Conservation (phyloP, 2,888 invertebrate species). For the Diachrysia chrysitis region DNA sequence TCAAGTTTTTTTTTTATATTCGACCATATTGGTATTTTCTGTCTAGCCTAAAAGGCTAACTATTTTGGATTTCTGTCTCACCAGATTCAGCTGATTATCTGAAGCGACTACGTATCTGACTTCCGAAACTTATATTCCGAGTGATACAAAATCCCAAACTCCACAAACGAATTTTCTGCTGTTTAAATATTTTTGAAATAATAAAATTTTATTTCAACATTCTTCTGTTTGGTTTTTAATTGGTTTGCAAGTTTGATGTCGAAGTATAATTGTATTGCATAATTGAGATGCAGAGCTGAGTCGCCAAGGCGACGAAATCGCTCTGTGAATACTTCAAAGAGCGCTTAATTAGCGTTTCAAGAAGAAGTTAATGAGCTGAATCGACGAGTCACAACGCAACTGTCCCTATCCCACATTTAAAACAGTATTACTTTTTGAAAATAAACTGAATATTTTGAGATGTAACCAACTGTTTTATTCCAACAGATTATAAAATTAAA, state of each 20-base stretch:
- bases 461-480: conserved; percentile 11
- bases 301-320: conserved; percentile 70
- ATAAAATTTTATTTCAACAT: conserved; percentile 5
- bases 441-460: conserved; percentile 34
- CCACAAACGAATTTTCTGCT: too few species aligned
- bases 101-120: background rate
- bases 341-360: conserved; percentile 80
- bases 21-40: background rate
- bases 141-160: too few species aligned
- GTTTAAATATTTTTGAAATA: background rate
- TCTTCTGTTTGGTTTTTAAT: conserved; percentile 53
- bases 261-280: conserved; percentile 72
- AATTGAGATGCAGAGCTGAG: conserved; percentile 72
- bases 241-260: conserved; percentile 67
- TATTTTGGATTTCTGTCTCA: background rate
- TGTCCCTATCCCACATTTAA: conserved; percentile 62
- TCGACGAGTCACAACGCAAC: conserved; percentile 60
- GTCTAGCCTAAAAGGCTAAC: background rate
- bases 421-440: conserved; percentile 29
- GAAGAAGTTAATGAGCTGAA: conserved; percentile 78
- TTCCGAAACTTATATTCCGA: too few species aligned
- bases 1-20: background rate
- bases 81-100: background rate
- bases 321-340: conserved; percentile 79
- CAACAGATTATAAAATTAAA: conserved; percentile 17